Evolutionary conservation across 2,888 invertebrate species (phyloP), one percentile per base, ranked within the genome.

Genomic region (Melieria omissa): DNA sequence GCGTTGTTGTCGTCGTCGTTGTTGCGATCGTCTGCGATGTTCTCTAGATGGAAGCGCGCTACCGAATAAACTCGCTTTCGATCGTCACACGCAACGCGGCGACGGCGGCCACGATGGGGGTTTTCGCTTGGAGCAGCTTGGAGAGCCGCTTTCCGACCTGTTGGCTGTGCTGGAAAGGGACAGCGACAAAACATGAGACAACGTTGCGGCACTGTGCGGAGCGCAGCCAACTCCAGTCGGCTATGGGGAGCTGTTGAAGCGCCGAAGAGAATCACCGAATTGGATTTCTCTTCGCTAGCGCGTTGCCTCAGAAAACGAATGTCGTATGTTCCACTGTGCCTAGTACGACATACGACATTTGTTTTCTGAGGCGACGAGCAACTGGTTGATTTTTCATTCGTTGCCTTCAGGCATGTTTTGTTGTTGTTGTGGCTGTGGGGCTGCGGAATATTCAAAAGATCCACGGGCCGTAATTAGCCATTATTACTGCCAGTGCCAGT

Each of bases 1-100:
- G 16, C 16, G 16, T 16, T 16, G 66, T 69, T 62, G 63, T 71
- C 71, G 69, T 73, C 66, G 55, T 63, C 70, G 76, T 74, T 70
- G 64, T 64, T 74, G 70, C 61, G 71, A 73, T 71, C 74, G 70
- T 60, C 79, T 80, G 79, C 80, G 84, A 81, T 85, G 86, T 83
- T 84, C 83, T 85, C 82, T 82, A 86, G 84, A 84, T 85, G 85
- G 86, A 85, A 85, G 83, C 83, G 83, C 84, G 84, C 81, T 84
- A 83, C 80, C 81, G 83, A 86, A 83, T 85, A 86, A 82, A 69
- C 67, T 67, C 67, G 67, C 67, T 67, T 67, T 67, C 81, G 81
- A 80, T 61, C 69, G 64, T 41, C 64, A 69, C 69, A 75, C 66
- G 61, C 46, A 67, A 44, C 67, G 61, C 52, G 44, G 52, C 67